Evolutionary conservation across 2,888 invertebrate genomes (phyloP), one percentile per base, ranked within the genome.

Genomic region (Flexamia atlantica): DNA sequence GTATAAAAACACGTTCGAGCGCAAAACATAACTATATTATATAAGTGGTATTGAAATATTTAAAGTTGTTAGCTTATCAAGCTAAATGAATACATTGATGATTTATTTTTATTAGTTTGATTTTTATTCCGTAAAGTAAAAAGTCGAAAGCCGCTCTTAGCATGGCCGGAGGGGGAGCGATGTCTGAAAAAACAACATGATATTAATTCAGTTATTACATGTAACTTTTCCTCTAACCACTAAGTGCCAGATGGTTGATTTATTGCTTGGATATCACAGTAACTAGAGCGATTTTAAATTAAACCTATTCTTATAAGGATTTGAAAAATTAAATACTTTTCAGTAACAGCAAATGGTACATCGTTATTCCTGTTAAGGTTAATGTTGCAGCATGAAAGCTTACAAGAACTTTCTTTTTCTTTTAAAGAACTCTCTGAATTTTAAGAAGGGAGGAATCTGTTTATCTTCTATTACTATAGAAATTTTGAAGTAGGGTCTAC

Each of bases 161-260:
- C 72, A 72, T 72, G 5, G 1, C 12, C 20, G 40, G 72, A 10
- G 72, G 36, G 4, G 40, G 40, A 14, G 36, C 17, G 2, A 20
- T 17, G 20, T 72, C 72, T 72, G 72, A 72, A 72, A 68, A 72
- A 72, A n/a, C n/a, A n/a, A n/a, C n/a, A n/a, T n/a, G n/a, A n/a
- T n/a, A n/a, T n/a, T n/a, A n/a, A n/a, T n/a, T n/a, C n/a, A n/a
- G n/a, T n/a, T n/a, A n/a, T n/a, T n/a, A n/a, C n/a, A n/a, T n/a
- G n/a, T n/a, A n/a, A n/a, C n/a, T n/a, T n/a, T n/a, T n/a, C n/a
- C n/a, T n/a, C n/a, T n/a, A n/a, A n/a, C n/a, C n/a, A n/a, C n/a
- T n/a, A n/a, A n/a, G n/a, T n/a, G n/a, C n/a, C n/a, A n/a, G n/a
- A n/a, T n/a, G n/a, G n/a, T n/a, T n/a, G n/a, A n/a, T n/a, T n/a